Base-by-base conservation (phyloP, 2,888 invertebrate species). In the Sarcophaga subvicina region DNA sequence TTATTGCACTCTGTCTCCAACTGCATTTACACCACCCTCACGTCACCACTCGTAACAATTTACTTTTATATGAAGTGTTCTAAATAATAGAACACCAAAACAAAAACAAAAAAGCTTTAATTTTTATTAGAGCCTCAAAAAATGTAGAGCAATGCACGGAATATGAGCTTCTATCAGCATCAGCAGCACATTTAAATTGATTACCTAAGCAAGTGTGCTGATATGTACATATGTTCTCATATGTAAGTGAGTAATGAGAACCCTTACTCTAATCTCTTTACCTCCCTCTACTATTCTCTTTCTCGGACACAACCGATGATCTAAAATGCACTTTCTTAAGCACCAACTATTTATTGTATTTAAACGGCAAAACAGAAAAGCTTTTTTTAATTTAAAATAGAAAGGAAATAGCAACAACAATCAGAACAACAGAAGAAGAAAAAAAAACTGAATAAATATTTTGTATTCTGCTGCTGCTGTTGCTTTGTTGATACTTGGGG, bases 71-170 rank as follows among this genome's bases (percentile, higher is more conserved):
- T 37, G 10, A 37, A 37, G 37, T 37, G 37, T 37, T 37, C 37
- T 37, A 37, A 37, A 37, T 37, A 37, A 37, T 37, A 10, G 10
- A 37, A 37, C 8, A 37, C 8, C 1, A 37, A 8, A 37, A 37
- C 8, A 37, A 59, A 77, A 37, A 14, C n/a, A 63, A 12, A 78
- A 86, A 83, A 82, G 49, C 80, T 86, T 64, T 54, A 67, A 20
- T 20, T 70, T 69, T 66, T 49, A 54, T 76, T 25, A 12, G 10
- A 20, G 37, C 0, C 8, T 37, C 22, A 22, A n/a, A 2, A 20
- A 85, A 85, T 69, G 3, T 80, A 86, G 86, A 83, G 72, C 80
- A 86, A 73, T 73, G 80, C 64, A 77, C 80, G 72, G 59, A 73
- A 80, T 73, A 83, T 80, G 80, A 76, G 86, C 79, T 82, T 45